Evolutionary conservation across 1,140 invertebrate genomes (phyloP), one percentile per base, ranked within the genome.

Genomic region (Drosophila ogumai): DNA sequence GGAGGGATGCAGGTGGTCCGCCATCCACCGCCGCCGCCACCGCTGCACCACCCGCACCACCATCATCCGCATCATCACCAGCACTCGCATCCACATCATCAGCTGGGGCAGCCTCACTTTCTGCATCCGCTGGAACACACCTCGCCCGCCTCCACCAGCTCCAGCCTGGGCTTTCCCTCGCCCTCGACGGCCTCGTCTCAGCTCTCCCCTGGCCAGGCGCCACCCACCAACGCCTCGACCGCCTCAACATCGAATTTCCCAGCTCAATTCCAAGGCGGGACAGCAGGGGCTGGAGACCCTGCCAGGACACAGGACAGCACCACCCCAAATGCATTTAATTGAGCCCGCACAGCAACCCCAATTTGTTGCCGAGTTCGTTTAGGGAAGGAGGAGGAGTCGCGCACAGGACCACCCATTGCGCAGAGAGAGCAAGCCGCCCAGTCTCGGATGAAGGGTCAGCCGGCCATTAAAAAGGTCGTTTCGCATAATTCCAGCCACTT

Each of bases 151-250:
- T 82, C 74, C 32, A 75, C 79, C 13, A 84, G 84, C 47, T 91
- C 91, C n/a, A 92, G 91, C 7, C n/a, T 91, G 36, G 91, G 91
- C 12, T 91, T 92, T 46, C 82, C 85, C 9, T 92, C 91, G 25
- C 82, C 91, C 34, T 85, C 88, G 36, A 76, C 82, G 19, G 81
- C 73, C 7, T 91, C 84, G 0, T 88, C 91, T 4, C 54, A 81
- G 71, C 92, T 88, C 86, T 94, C 90, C 84, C 94, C 82, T 73
- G 92, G 77, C 78, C 91, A 67, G 41, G 17, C 90, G 86, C 57
- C 93, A 85, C 64, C 92, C 41, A 91, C 92, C 6, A 88, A 93
- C 15, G 88, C 93, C 19, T 67, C 64, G 75, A 71, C 57, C 58
- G 59, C 49, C 36, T n/a, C 69, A 50, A 22, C 58, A 17, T 43